These are phyloP conservation scores for Melanotaenia boesemani DNA, from an alignment of 2,797 vertebrate genomes.

Conservation along the genomic window DNA sequence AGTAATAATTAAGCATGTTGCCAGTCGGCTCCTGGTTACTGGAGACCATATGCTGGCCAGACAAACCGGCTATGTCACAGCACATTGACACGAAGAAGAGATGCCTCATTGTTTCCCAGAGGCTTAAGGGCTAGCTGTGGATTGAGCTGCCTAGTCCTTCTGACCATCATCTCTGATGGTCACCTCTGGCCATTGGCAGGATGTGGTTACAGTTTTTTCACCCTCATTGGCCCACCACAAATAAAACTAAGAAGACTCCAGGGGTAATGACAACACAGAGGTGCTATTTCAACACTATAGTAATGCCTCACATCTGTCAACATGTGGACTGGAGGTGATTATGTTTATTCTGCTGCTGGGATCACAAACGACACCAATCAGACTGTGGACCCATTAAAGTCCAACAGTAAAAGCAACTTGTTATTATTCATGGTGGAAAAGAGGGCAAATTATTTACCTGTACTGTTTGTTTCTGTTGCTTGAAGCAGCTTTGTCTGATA, in stretches of 20 bases:
- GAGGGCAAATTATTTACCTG: constrained; percentile 2
- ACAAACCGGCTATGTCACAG: constrained; percentile 70
- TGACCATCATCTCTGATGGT: constrained; percentile 58
- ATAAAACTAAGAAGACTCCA: constrained; percentile 29
- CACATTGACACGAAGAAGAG: constrained; percentile 62
- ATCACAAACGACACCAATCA: constrained; percentile 37
- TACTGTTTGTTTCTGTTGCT: not conserved
- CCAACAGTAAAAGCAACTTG: constrained; percentile 16
- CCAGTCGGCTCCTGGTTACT: constrained; percentile 48
- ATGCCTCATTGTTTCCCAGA: constrained; percentile 73
- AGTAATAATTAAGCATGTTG: constrained; percentile 56
- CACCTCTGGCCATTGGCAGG: constrained; percentile 37
- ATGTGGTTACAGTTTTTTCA: constrained; percentile 45
- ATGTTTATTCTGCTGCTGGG: constrained; percentile 58
- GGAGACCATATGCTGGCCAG: constrained; percentile 78
- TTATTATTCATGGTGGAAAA: constrained; percentile 8
- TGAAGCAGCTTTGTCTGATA: not conserved
- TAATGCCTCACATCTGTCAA: constrained; percentile 49
- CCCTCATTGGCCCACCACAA: constrained; percentile 17
- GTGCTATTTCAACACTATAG: constrained; percentile 63
- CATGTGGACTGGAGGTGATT: constrained; percentile 26
- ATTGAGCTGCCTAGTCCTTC: constrained; percentile 60
- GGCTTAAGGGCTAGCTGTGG: constrained; percentile 34
- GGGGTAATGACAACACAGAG: constrained; percentile 41
- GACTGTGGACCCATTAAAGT: not conserved